Evolutionary conservation across 23 tunicate genomes (phyloP).

Genomic region (Pegea sp.): DNA sequence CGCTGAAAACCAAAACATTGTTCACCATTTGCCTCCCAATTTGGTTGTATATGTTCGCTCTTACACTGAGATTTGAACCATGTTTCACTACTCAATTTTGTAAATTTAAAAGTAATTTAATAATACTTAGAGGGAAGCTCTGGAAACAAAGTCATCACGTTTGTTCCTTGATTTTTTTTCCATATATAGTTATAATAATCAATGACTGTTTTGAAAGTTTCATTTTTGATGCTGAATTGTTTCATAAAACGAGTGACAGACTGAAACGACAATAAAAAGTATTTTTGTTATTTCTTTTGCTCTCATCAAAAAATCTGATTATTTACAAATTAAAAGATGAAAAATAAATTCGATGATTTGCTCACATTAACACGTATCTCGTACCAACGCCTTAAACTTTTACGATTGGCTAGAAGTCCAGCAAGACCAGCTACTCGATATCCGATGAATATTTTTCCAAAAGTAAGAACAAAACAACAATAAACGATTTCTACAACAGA

Average conservation of each 20-base stretch:
- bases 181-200: slow-evolving; percentile 81
- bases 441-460: slow-evolving; percentile 59
- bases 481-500: slow-evolving; percentile 39
- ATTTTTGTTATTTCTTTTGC: too few species aligned
- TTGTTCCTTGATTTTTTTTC: slow-evolving; percentile 77
- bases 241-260: slow-evolving; percentile 52
- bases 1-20: slow-evolving; percentile 31
- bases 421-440: slow-evolving; percentile 64
- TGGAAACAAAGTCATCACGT: slow-evolving; percentile 48
- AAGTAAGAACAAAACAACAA: slow-evolving; percentile 36
- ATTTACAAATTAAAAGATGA: too few species aligned
- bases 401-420: slow-evolving; percentile 68
- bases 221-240: slow-evolving; percentile 34
- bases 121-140: slow-evolving; percentile 53
- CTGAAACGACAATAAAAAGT: slow-evolving; percentile 9
- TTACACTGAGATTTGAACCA: slow-evolving; percentile 18
- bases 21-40: slow-evolving; percentile 37
- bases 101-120: not conserved
- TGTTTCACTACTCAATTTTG: not conserved
- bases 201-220: slow-evolving; percentile 33
- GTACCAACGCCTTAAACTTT: slow-evolving; percentile 61
- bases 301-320: too few species aligned
- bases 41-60: slow-evolving; percentile 68
- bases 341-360: too few species aligned
- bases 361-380: slow-evolving; percentile 61